A percentile compares a stretch with the other conserved stretches of the same genome.
Evolutionary conservation across 2,797 vertebrate species (phyloP).

Genomic region (Ciconia nigra): DNA sequence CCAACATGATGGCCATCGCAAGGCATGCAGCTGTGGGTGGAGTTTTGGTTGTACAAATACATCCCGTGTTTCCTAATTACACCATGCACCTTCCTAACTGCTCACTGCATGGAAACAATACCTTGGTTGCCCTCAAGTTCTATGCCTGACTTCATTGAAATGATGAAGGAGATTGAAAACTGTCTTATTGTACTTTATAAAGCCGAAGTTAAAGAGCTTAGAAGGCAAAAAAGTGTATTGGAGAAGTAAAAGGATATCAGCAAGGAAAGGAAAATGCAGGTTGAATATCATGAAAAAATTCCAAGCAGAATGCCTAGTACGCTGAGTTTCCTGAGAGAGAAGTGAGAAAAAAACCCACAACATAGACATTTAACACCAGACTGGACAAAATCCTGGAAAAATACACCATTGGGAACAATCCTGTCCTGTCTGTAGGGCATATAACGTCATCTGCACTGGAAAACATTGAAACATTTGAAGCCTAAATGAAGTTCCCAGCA

Average conservation of each 20-base stretch:
- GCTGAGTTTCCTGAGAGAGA: neutral
- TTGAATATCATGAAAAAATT: neutral
- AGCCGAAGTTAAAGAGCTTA: neutral
- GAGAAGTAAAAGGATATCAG: neutral
- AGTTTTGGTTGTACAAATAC: neutral
- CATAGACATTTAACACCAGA: neutral
- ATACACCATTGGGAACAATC: neutral
- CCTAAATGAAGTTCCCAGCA: neutral
- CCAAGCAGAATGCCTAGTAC: neutral
- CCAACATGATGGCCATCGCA: neutral
- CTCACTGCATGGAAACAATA: neutral
- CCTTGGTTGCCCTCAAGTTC: neutral
- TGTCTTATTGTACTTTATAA: neutral
- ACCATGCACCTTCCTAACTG: neutral
- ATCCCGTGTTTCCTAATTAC: neutral
- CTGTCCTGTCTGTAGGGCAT: neutral
- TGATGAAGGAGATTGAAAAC: neutral
- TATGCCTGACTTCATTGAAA: neutral
- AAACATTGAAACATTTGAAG: neutral
- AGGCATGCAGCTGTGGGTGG: neutral
- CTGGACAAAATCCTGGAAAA: slow-evolving; percentile 37
- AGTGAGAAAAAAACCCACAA: neutral
- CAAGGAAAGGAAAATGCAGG: neutral
- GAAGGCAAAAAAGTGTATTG: neutral
- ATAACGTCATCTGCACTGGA: neutral